phyloP scores from a whole-genome alignment of 2,797 vertebrate species.

The Acrossocheilus fasciatus region DNA sequence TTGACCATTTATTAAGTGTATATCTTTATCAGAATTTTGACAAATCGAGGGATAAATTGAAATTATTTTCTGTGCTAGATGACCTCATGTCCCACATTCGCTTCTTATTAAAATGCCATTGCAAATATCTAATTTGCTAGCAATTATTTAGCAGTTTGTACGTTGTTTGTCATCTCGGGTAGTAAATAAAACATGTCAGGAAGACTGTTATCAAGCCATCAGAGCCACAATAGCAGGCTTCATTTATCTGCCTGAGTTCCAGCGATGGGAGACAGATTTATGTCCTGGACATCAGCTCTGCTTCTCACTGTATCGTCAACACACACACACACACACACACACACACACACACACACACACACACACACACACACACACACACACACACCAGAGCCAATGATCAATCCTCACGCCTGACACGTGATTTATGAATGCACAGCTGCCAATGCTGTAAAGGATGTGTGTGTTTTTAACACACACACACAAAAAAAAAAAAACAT shows the following conservation, averaged over 20 bases:
- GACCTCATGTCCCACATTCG: background rate
- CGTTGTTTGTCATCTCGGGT: background rate
- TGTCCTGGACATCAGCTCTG: constrained; percentile 25
- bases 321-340: constrained; percentile 20
- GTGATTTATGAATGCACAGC: constrained; percentile 46
- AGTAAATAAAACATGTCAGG: constrained; percentile 14
- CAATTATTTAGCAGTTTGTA: background rate
- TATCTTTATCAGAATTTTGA: too few species aligned
- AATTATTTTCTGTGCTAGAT: background rate
- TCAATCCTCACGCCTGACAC: constrained; percentile 18
- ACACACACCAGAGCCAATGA: constrained; percentile 36
- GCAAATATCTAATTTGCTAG: background rate
- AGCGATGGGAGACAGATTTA: constrained; percentile 23
- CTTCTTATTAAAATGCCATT: background rate
- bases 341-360: constrained; percentile 26
- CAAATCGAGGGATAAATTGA: background rate
- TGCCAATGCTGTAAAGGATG: background rate
- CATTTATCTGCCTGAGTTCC: constrained; percentile 24
- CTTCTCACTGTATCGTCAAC: constrained; percentile 18
- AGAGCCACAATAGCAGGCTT: background rate
- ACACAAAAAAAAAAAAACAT: background rate
- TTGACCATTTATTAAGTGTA: background rate
- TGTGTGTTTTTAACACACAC: background rate
- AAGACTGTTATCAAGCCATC: constrained; percentile 16
- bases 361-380: constrained; percentile 24